Evolutionary conservation across 2,797 vertebrate species (phyloP), one percentile per base, ranked within the genome.

Genomic region (Buceros bicornis): DNA sequence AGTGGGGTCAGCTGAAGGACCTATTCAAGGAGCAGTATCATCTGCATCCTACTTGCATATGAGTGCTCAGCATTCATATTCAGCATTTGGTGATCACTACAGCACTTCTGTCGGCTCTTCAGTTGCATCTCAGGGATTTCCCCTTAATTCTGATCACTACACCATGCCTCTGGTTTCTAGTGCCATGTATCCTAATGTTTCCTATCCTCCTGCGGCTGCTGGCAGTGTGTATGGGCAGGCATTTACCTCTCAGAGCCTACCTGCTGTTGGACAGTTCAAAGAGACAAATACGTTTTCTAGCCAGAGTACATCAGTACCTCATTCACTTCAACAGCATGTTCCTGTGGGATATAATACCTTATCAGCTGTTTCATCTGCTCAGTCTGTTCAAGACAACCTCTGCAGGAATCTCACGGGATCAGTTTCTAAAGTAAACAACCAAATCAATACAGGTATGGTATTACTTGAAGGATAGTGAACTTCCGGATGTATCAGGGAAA

Each of bases 171-270:
- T 97, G 61, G 91, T 96, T 33, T 98, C 98, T 35, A 96, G 97
- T 86, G 97, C 98, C 35, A 56, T 97, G 19, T 98, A 99, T 91
- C 98, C 99, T 54, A 98, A 98, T 19, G 97, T 99, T 93, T 98
- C 98, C 2, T 99, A 99, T 93, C 98, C 99, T 95, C 97, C 99
- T 7, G 95, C 95, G 10, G 98, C 98, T 71, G 98, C 98, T 89
- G 98, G 97, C 50, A 96, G 97, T 92, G 98, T 98, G 61, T 99
- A 99, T 15, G 98, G 98, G 87, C 98, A 97, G 77, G 93, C 94
- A 50, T 95, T 98, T 95, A 98, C 98, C 71, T 98, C 98, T 35
- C 99, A 98, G 95, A 98, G 92, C 89, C 72, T 96, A 69, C 95
- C 96, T 25, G 56, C 96, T 53, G 43, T 77, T 73, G 94, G 96